Conservation (phyloP, 2,113 vertebrate genomes). For the Alligator sinensis region DNA sequence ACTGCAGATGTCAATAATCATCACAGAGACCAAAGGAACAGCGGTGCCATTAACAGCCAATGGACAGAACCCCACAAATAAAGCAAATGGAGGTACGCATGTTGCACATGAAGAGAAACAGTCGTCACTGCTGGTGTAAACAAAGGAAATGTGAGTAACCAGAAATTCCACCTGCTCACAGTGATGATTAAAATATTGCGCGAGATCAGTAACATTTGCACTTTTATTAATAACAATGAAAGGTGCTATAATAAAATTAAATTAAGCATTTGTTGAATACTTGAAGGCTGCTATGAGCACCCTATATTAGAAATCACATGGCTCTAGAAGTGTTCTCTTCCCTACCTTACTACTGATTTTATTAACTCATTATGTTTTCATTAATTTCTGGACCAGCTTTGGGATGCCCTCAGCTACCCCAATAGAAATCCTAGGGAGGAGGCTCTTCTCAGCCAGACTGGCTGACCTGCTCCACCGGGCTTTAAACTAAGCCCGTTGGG, state of each 20-base stretch:
- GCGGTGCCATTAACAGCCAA: neutral
- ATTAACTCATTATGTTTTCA: neutral
- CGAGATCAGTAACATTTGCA: neutral
- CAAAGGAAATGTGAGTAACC: neutral
- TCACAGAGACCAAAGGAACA: neutral
- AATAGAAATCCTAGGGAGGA: too few relatives aligned
- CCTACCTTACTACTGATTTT: neutral
- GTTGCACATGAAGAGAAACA: neutral
- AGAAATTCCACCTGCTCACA: neutral
- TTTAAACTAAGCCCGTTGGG: too few relatives aligned
- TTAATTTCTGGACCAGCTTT: neutral
- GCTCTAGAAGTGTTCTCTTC: neutral
- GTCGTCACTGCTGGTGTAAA: neutral
- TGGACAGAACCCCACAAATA: rapidly evolving
- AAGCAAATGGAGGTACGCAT: neutral
- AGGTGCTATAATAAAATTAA: neutral
- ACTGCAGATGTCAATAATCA: neutral
- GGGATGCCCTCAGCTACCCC: neutral
- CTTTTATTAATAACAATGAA: neutral
- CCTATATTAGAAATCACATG: neutral
- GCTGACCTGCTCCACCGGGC: too few relatives aligned
- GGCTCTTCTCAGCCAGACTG: too few relatives aligned
- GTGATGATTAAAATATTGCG: neutral
- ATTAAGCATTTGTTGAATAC: neutral
- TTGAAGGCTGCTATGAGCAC: neutral